Base-by-base conservation (phyloP, 2,797 vertebrate genomes). In the Betta splendens region DNA sequence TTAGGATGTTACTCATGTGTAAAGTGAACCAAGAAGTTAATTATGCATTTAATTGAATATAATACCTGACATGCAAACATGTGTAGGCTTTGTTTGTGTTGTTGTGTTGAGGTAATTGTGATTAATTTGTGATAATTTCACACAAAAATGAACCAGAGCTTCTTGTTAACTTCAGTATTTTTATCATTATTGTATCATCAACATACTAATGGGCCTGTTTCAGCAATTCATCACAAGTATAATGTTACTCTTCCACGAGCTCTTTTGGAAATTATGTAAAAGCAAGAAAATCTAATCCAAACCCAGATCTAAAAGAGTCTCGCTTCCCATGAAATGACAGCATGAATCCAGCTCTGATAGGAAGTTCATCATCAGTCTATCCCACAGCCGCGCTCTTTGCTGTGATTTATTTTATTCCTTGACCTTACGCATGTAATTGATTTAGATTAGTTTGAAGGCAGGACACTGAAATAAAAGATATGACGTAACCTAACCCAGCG, bases 341-440 rank as follows among this genome's bases (percentile, higher is more conserved):
- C 46, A 77, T 73, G 49, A 80, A 75, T 83, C 76, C 75, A 31
- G 6, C 31, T 32, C 13, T 69, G 49, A 55, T 44, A 46, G 67
- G 25, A 32, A 59, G 35, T 59, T 84, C 67, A 69, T 75, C 59
- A 72, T 68, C 49, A 31, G 57, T 51, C 55, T 57, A 56, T 50
- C 61, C 35, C 13, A 17, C 50, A 37, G 56, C 63, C 36, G 51
- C 52, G 64, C 68, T 70, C 28, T 63, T 58, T 61, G 50, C 53
- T 57, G 39, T 65, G 70, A 79, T 80, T 75, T 67, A 74, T 84
- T 73, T 64, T 49, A 79, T 61, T 66, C 58, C 48, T 72, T 75
- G 59, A 75, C 78, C 51, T 42, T 49, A 69, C 39, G 40, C 53
- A 59, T 64, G 32, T 59, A 42, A 74, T 71, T 61, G 48, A 67